These are phyloP conservation scores for Dolichallabes microphthalmus DNA, from an alignment of 2,113 vertebrate genomes.

Conservation along the genomic window DNA sequence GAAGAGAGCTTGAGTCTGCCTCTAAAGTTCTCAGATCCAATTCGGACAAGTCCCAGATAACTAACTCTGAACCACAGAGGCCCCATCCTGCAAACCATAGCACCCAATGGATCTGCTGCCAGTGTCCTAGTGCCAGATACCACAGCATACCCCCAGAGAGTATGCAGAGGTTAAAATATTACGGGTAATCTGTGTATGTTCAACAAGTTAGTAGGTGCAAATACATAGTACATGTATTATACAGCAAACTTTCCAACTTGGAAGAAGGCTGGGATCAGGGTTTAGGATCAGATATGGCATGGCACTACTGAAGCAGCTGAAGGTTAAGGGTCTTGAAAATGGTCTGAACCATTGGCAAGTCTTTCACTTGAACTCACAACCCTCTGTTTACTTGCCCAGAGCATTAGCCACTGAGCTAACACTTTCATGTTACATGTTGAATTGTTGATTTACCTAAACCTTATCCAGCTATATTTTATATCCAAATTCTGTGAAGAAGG, in stretches of 20 bases:
- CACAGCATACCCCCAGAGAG: no score
- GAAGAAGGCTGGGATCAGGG: neutral
- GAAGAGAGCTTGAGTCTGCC: no score
- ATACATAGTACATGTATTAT: neutral
- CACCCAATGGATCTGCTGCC: no score
- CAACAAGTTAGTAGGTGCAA: no score
- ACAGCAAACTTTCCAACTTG: neutral
- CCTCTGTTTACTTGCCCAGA: neutral
- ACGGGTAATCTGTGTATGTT: no score
- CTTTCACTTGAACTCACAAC: neutral
- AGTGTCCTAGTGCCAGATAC: no score
- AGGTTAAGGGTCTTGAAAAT: neutral
- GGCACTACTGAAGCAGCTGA: neutral
- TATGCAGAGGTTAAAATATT: no score
- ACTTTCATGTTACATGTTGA: neutral
- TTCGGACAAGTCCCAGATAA: no score
- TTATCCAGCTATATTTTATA: neutral
- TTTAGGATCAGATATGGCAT: neutral
- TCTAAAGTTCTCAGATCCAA: no score
- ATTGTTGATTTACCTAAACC: neutral
- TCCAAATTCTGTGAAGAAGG: neutral
- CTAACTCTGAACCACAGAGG: no score
- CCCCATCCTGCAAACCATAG: no score
- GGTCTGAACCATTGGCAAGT: neutral
- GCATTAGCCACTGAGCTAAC: neutral